Base-by-base conservation (phyloP, 2,888 invertebrate genomes). In the Drosophila neonasuta region DNA sequence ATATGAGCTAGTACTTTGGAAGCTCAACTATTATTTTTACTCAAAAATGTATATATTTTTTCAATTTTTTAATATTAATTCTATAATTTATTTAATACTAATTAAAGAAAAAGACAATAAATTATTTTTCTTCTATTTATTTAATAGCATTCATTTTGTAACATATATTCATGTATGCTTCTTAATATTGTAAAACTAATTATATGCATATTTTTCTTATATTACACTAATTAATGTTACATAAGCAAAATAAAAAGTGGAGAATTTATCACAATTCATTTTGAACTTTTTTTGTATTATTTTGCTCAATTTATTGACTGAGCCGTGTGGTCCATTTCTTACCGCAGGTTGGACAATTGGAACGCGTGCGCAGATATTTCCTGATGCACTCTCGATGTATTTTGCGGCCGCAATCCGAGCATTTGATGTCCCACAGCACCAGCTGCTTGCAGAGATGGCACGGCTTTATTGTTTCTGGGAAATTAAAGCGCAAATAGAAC, bases 341-440 rank as follows among this genome's bases (percentile, higher is more conserved):
- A 6, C 36, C 55, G 45, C 81, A 81, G 8, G 58, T 66, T 0
- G 81, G 81, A n/a, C 81, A 81, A 29, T 78, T 78, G n/a, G 72
- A 71, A 1, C 87, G 85, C 0, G 66, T 80, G 5, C 73, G 59
- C 17, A 81, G 51, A 54, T 84, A 81, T 34, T 63, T 86, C 2
- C 71, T 55, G 8, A 81, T 83, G 49, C 81, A 81, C 2, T 71
- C 60, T 5, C 81, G 66, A 15, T 81, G 86, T 7, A 73, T 68
- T 67, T 78, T 75, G 0, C 59, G 42, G 11, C 36, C 29, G 13
- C 81, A 81, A 2, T 81, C 63, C 0, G 68, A 64, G 42, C 81
- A 81, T 17, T 65, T 65, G 17, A 84, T 50, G 44, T 84, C 86
- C 81, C 84, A 81, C 1, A 81, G 46, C 6, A 86, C 81, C 32